Evolutionary conservation across 1,140 invertebrate genomes (phyloP).

Genomic region (Vollenhovia emeryi): DNA sequence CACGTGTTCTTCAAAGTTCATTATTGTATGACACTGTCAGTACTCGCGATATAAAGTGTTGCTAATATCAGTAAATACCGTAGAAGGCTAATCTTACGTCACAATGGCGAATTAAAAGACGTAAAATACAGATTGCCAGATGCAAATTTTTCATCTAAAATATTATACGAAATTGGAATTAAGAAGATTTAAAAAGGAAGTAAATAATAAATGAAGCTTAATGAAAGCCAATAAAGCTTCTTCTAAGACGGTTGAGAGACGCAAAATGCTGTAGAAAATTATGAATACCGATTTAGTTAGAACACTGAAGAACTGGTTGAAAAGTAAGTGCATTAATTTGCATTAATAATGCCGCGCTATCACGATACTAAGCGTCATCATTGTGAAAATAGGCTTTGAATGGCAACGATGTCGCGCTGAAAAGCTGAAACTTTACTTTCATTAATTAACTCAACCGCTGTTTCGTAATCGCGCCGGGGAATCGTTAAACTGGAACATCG

Average conservation of each 20-base stretch:
- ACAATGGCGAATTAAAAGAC: background rate
- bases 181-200: background rate
- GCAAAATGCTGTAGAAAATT: background rate
- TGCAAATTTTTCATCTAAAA: background rate
- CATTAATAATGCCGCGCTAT: background rate
- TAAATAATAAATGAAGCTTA: background rate
- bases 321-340: background rate
- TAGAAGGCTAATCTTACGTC: background rate
- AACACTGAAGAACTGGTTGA: background rate
- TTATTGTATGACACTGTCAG: background rate
- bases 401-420: conserved; percentile 21
- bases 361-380: background rate
- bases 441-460: conserved; percentile 57
- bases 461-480: conserved; percentile 34
- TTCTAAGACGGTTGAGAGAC: background rate
- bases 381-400: conserved; percentile 7
- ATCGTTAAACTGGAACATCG: conserved; percentile 53
- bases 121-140: background rate
- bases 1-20: conserved; percentile 4
- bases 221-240: background rate
- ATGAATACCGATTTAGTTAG: background rate
- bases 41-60: background rate
- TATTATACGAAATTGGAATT: background rate
- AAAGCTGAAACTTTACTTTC: conserved; percentile 53
- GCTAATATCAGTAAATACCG: background rate